A percentile compares a stretch with the other conserved stretches of the same genome.
Conservation (phyloP, 2,113 vertebrate species). For the Catagonus wagneri region DNA sequence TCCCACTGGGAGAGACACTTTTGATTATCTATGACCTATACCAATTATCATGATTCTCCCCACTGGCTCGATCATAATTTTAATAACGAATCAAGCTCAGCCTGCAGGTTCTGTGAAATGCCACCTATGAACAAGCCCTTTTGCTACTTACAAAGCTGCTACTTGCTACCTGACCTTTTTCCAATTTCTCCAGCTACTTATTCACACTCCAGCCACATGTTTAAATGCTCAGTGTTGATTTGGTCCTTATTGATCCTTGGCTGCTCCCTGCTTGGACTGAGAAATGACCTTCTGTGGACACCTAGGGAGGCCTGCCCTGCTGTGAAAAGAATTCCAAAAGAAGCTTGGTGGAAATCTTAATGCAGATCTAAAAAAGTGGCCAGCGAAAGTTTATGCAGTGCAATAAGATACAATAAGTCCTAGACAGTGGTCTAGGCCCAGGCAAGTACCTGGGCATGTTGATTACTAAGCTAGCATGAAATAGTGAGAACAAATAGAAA, state of each 20-base stretch:
- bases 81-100: slow-evolving; percentile 94
- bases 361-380: neutral
- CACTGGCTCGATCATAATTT: slow-evolving; percentile 91
- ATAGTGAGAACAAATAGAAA: neutral
- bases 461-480: neutral
- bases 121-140: slow-evolving; percentile 83
- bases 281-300: slow-evolving; percentile 68
- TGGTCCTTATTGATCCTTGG: slow-evolving; percentile 70
- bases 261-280: slow-evolving; percentile 63
- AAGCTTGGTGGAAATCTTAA: slow-evolving; percentile 29
- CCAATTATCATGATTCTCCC: slow-evolving; percentile 94
- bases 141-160: slow-evolving; percentile 78
- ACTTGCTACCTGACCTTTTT: slow-evolving; percentile 82
- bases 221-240: slow-evolving; percentile 66
- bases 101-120: slow-evolving; percentile 88
- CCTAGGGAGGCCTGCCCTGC: neutral
- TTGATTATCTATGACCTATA: slow-evolving; percentile 94
- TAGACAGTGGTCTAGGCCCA: neutral
- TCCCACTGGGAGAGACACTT: slow-evolving; percentile 90
- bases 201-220: slow-evolving; percentile 67
- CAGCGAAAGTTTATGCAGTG: neutral
- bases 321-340: slow-evolving; percentile 69
- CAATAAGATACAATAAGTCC: neutral
- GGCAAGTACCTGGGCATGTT: neutral
- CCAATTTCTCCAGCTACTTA: slow-evolving; percentile 68